phyloP scores from a whole-genome alignment of 2,888 invertebrate species.

The Sphaerophoria rueppellii region DNA sequence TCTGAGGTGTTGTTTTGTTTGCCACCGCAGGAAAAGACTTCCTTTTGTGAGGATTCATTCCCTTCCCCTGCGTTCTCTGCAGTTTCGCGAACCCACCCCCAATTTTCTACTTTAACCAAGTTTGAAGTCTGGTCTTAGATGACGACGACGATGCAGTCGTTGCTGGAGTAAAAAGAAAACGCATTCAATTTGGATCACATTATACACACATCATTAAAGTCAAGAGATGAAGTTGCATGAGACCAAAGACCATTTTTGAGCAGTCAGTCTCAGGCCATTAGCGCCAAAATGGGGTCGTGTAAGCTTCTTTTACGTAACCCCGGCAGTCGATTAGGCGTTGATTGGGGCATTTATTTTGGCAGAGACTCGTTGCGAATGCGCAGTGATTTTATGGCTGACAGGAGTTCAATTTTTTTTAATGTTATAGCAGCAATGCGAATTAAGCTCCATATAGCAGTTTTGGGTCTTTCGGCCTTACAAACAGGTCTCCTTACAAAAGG shows the following conservation, averaged over 20 bases:
- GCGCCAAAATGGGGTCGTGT: constrained; percentile 50
- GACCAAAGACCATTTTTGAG: constrained; percentile 25
- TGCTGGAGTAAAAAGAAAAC: constrained; percentile 5
- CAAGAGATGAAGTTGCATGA: constrained; percentile 8
- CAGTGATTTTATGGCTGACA: background rate
- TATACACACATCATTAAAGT: constrained; percentile 16
- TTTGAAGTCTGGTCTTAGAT: constrained; percentile 34
- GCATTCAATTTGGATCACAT: constrained; percentile 43
- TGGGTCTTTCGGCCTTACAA: no score
- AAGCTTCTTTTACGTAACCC: constrained; percentile 61
- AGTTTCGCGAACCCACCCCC: constrained; percentile 33
- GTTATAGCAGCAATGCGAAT: no score
- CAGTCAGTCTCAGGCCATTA: constrained; percentile 23
- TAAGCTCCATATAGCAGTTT: no score
- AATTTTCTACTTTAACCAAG: constrained; percentile 16
- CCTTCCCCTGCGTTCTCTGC: background rate
- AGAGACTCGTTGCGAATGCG: background rate
- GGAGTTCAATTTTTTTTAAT: no score
- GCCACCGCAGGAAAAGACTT: constrained; percentile 15
- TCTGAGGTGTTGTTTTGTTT: background rate
- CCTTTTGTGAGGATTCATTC: constrained; percentile 37
- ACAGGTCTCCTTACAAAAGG: no score
- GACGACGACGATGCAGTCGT: constrained; percentile 7
- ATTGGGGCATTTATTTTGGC: constrained; percentile 51
- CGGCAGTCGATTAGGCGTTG: constrained; percentile 41